These are phyloP conservation scores for Salvator merianae DNA, from an alignment of 2,113 vertebrate genomes.

Conservation along the genomic window DNA sequence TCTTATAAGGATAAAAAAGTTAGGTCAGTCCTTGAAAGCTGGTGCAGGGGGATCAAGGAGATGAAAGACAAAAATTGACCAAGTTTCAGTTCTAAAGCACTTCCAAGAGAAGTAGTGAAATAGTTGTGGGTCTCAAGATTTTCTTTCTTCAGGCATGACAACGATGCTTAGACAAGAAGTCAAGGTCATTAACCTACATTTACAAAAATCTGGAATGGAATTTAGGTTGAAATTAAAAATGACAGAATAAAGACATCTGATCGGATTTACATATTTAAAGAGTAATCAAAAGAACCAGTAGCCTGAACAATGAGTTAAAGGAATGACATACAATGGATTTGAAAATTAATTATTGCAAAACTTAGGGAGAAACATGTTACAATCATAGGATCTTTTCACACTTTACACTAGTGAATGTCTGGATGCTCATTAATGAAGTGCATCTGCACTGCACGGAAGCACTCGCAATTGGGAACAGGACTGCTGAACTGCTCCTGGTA, in stretches of 20 bases:
- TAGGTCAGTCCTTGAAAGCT: constrained; percentile 56
- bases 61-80: constrained; percentile 58
- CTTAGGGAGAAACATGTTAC: not conserved
- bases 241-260: not conserved
- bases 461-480: no score
- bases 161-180: constrained; percentile 9
- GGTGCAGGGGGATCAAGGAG: constrained; percentile 43
- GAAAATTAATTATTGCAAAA: constrained; percentile 10
- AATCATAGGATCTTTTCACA: no score
- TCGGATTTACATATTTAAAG: constrained; percentile 2
- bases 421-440: no score
- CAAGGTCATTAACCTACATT: constrained; percentile 19
- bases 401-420: no score
- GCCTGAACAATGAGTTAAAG: not conserved
- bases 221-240: not conserved
- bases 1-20: constrained; percentile 60
- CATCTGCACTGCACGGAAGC: no score
- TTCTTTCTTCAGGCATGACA: constrained; percentile 28
- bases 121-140: not conserved
- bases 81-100: constrained; percentile 37
- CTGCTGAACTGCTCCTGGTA: no score
- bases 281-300: not conserved
- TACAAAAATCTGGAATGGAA: not conserved
- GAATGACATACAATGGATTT: not conserved
- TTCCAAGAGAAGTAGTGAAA: constrained; percentile 26